Conservation (phyloP, 1,140 invertebrate genomes). For the Drepana arcuata region DNA sequence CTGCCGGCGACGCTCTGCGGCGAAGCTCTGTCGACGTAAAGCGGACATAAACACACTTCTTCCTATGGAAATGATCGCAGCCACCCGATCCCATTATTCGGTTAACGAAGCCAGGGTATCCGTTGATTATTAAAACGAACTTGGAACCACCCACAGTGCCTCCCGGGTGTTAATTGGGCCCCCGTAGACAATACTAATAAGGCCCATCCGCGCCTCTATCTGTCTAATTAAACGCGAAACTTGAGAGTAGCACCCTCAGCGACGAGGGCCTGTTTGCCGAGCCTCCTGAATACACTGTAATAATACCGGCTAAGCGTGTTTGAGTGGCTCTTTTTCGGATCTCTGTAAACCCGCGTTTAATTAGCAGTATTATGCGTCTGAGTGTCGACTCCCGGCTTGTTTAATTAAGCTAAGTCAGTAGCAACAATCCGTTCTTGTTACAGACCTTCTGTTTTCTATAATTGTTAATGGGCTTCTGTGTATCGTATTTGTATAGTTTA, state of each 20-base stretch:
- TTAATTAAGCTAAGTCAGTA: constrained; percentile 70
- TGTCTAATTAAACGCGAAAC: constrained; percentile 70
- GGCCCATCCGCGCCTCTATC: constrained; percentile 66
- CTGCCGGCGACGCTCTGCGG: background rate
- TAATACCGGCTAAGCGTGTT: constrained; percentile 70
- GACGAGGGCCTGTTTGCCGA: constrained; percentile 60
- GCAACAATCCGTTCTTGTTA: constrained; percentile 47
- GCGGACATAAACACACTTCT: constrained; percentile 1
- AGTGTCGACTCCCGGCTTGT: constrained; percentile 62
- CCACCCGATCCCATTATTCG: constrained; percentile 59
- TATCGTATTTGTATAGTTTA: background rate
- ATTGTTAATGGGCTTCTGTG: constrained; percentile 7
- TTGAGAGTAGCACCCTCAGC: constrained; percentile 66
- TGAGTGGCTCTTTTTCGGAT: constrained; percentile 69
- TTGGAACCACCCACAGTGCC: constrained; percentile 55
- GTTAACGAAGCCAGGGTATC: constrained; percentile 63
- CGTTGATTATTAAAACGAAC: constrained; percentile 69
- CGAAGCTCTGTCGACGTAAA: background rate
- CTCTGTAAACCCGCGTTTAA: constrained; percentile 67
- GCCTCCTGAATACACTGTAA: constrained; percentile 67
- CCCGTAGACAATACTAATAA: constrained; percentile 72
- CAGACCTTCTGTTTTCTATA: constrained; percentile 12
- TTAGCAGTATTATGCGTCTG: constrained; percentile 68
- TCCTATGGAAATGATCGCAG: constrained; percentile 6
- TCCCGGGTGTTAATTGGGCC: constrained; percentile 67